Conservation (phyloP, 2,797 vertebrate genomes). For the Syngnathus rostellatus region DNA sequence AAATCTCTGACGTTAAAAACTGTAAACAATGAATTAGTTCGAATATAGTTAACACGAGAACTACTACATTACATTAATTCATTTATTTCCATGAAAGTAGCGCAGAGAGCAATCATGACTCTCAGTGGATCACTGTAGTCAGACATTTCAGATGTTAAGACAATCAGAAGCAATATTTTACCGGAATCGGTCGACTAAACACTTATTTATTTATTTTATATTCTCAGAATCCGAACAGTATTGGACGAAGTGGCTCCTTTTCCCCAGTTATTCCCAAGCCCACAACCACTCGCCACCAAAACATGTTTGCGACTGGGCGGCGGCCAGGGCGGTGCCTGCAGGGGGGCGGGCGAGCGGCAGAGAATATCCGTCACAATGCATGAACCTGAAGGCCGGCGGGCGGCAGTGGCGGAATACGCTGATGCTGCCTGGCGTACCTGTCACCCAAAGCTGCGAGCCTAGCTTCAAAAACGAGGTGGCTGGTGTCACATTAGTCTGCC, state of each 20-base stretch:
- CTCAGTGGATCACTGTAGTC: not conserved
- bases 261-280: constrained; percentile 7
- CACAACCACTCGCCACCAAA: constrained; percentile 57
- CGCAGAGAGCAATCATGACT: not conserved
- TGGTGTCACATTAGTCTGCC: constrained; percentile 58
- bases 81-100: not conserved
- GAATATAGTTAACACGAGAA: no score
- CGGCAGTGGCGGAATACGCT: constrained; percentile 44
- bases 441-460: constrained; percentile 59
- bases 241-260: not conserved
- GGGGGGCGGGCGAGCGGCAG: constrained; percentile 70
- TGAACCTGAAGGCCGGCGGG: constrained; percentile 51
- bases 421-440: constrained; percentile 66
- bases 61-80: no score
- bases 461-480: constrained; percentile 57
- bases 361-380: constrained; percentile 60
- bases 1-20: no score
- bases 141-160: not conserved
- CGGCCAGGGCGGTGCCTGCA: constrained; percentile 30
- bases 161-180: no score
- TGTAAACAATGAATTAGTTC: no score
- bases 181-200: not conserved
- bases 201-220: not conserved
- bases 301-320: constrained; percentile 63
- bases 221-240: not conserved